Conservation (phyloP, 1,140 invertebrate genomes). For the Drosophila miranda region DNA sequence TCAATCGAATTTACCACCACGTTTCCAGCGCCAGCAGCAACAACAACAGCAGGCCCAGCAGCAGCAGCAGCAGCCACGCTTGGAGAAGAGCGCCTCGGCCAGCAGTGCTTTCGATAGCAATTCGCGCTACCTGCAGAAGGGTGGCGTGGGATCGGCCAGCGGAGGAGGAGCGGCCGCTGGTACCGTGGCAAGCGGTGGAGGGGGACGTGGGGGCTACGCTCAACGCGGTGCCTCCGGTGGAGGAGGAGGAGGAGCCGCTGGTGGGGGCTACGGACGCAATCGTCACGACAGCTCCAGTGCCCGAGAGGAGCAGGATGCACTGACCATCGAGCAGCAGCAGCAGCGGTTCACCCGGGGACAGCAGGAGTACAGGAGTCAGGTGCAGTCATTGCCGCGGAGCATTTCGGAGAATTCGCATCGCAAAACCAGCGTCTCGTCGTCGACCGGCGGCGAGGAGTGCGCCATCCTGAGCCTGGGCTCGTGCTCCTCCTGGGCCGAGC, state of each 20-base stretch:
- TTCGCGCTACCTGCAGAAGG: constrained; percentile 75
- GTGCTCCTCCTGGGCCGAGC: constrained; percentile 76
- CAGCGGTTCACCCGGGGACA: constrained; percentile 48
- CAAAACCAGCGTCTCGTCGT: constrained; percentile 79
- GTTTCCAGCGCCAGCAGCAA: constrained; percentile 89
- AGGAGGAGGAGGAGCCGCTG: constrained; percentile 34
- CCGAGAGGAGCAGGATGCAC: constrained; percentile 49
- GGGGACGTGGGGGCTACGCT: constrained; percentile 55
- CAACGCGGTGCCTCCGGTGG: constrained; percentile 33
- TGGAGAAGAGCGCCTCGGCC: constrained; percentile 82
- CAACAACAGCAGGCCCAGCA: constrained; percentile 57
- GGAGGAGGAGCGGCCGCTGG: constrained; percentile 2
- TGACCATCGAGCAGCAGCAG: constrained; percentile 47
- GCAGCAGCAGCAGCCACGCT: constrained; percentile 54
- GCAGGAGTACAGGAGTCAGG: constrained; percentile 55
- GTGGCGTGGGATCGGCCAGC: constrained; percentile 21
- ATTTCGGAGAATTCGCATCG: constrained; percentile 81
- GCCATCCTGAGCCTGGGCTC: constrained; percentile 28
- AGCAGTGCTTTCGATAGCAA: constrained; percentile 83
- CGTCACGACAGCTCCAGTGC: constrained; percentile 74
- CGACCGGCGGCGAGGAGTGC: constrained; percentile 66
- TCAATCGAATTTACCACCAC: constrained; percentile 91
- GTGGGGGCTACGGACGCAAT: constrained; percentile 67
- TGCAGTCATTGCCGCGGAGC: constrained; percentile 72
- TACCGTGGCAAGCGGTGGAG: constrained; percentile 27